phyloP scores from a whole-genome alignment of 2,797 vertebrate genomes.

The Xiphophorus birchmanni region DNA sequence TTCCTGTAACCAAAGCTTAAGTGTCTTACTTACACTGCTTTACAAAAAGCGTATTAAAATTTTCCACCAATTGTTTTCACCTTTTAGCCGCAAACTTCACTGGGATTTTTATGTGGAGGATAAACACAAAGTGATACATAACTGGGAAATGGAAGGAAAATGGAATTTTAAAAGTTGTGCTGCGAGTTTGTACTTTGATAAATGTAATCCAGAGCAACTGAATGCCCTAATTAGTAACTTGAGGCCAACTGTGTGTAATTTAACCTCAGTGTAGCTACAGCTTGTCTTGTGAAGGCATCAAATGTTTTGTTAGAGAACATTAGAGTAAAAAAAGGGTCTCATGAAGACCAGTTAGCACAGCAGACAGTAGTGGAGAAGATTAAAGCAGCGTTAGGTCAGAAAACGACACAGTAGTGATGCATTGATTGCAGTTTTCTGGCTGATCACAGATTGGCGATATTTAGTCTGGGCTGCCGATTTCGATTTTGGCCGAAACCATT shows the following conservation, averaged over 20 bases:
- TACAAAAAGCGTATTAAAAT: not conserved
- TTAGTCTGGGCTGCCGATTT: not conserved
- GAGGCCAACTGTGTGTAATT: not conserved
- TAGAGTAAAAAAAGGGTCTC: not conserved
- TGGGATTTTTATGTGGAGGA: not conserved
- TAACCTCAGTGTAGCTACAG: not conserved
- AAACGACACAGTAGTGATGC: not conserved
- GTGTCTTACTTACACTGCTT: not conserved
- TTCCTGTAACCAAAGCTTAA: not conserved
- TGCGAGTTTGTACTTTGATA: not conserved
- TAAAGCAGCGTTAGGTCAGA: not conserved
- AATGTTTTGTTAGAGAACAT: not conserved
- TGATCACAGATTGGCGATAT: not conserved
- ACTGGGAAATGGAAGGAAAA: not conserved
- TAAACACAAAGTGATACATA: not conserved
- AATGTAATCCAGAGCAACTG: not conserved
- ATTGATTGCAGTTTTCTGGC: not conserved
- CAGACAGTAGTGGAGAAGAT: not conserved
- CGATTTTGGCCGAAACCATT: not conserved
- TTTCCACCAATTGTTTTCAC: not conserved
- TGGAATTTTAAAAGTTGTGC: not conserved
- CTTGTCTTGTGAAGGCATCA: not conserved
- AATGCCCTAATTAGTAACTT: not conserved
- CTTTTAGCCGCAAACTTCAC: not conserved
- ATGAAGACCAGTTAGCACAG: not conserved